These are phyloP conservation scores for Hystrix cristata DNA, from an alignment of 2,113 vertebrate species.

Conservation along the genomic window DNA sequence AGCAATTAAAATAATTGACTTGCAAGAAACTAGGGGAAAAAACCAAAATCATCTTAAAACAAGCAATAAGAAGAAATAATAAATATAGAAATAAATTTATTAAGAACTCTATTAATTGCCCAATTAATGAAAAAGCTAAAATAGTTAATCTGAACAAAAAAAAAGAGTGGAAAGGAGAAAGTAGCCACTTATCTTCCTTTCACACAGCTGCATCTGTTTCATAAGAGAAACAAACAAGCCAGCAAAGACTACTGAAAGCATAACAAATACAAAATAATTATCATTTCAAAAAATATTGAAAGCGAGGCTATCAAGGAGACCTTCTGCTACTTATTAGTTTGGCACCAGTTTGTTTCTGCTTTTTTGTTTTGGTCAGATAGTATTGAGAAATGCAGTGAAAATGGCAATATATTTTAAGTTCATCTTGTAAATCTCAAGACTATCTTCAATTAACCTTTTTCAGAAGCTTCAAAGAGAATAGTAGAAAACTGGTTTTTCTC, in stretches of 20 bases:
- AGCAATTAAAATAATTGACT: slow-evolving; percentile 27
- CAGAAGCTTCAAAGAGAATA: slow-evolving; percentile 58
- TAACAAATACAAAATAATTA: slow-evolving; percentile 30
- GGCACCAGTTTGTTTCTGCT: not conserved
- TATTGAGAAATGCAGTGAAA: slow-evolving; percentile 27
- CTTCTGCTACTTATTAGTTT: not conserved
- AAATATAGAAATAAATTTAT: slow-evolving; percentile 27
- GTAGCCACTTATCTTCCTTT: not conserved
- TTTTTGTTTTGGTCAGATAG: slow-evolving; percentile 6
- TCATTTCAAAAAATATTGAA: slow-evolving; percentile 8
- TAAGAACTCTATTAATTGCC: slow-evolving; percentile 46
- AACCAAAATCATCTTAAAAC: slow-evolving; percentile 26
- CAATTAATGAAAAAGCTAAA: slow-evolving; percentile 3
- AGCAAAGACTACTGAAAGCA: not conserved
- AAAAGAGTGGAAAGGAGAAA: not conserved
- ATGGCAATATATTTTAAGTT: slow-evolving; percentile 34
- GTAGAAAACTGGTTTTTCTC: not conserved
- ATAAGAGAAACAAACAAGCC: not conserved
- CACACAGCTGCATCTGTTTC: not conserved
- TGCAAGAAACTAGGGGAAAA: slow-evolving; percentile 33
- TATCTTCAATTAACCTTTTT: slow-evolving; percentile 57
- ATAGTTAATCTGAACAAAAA: not conserved
- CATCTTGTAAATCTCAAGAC: not conserved
- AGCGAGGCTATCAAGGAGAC: not conserved
- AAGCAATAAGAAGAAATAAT: slow-evolving; percentile 28